phyloP scores from a whole-genome alignment of 2,888 invertebrate species.

The Thyatira batis region DNA sequence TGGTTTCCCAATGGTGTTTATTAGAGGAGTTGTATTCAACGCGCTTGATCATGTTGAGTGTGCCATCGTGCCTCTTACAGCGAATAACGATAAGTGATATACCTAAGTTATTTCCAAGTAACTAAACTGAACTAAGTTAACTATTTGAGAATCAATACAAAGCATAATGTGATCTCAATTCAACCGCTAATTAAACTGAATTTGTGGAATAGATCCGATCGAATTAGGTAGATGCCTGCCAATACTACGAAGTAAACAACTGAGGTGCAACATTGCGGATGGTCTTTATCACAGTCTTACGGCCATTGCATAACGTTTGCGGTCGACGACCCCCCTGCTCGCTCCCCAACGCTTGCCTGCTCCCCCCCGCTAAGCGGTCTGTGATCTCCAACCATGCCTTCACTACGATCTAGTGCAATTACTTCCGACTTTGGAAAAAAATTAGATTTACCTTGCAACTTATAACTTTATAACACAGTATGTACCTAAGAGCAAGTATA shows the following conservation, averaged over 20 bases:
- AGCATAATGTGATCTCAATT: background rate
- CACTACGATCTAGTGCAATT: slow-evolving; percentile 27
- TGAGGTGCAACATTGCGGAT: slow-evolving; percentile 30
- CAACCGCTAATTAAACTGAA: background rate
- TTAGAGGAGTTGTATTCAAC: no score
- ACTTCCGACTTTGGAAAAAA: slow-evolving; percentile 37
- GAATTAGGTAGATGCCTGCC: background rate
- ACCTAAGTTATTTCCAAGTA: no score
- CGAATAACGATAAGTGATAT: no score
- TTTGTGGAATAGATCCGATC: background rate
- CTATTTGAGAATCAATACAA: no score
- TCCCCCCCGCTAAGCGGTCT: slow-evolving; percentile 9
- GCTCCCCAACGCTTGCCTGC: slow-evolving; percentile 23
- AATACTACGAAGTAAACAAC: slow-evolving; percentile 6
- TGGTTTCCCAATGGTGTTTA: no score
- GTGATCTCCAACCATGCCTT: slow-evolving; percentile 29
- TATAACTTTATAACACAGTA: background rate
- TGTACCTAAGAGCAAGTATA: background rate
- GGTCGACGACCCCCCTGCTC: slow-evolving; percentile 39
- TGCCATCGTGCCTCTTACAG: no score
- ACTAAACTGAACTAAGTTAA: no score
- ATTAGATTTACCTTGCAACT: background rate
- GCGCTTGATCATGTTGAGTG: no score
- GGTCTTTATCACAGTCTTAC: slow-evolving; percentile 42
- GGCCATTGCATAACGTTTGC: slow-evolving; percentile 48